These are phyloP conservation scores for Penaeus indicus DNA, from an alignment of 1,140 invertebrate species.

Conservation along the genomic window DNA sequence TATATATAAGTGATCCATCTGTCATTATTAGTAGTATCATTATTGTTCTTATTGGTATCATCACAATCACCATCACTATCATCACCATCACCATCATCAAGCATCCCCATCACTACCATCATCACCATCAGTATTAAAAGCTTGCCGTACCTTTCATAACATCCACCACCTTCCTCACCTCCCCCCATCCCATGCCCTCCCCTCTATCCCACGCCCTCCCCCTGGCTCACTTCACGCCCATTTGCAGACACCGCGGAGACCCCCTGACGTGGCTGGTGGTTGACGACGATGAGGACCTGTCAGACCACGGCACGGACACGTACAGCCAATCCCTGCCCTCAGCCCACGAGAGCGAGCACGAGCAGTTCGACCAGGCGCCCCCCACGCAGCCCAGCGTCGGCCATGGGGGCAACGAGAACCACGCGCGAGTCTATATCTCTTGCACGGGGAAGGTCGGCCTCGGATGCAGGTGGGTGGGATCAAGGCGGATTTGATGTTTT, in stretches of 20 bases:
- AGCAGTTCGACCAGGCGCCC: neutral
- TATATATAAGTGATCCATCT: no score
- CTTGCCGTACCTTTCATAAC: no score
- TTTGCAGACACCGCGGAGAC: constrained; percentile 77
- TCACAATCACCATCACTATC: no score
- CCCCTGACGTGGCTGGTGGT: constrained; percentile 84
- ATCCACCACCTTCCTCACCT: no score
- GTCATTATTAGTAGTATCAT: no score
- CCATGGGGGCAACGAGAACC: constrained; percentile 16
- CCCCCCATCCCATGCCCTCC: neutral
- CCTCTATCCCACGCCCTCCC: neutral
- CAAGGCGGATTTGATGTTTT: no score
- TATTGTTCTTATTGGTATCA: no score
- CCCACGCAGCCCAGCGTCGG: neutral
- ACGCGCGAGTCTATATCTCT: constrained; percentile 37
- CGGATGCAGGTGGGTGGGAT: constrained; percentile 69
- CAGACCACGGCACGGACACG: constrained; percentile 48
- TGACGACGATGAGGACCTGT: constrained; percentile 67
- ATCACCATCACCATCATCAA: no score
- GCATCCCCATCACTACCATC: no score
- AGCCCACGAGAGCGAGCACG: constrained; percentile 46
- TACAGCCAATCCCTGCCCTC: constrained; percentile 68
- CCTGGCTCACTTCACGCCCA: neutral
- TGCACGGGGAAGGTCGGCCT: constrained; percentile 67
- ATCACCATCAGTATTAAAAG: no score